Base-by-base conservation (phyloP, 2,888 invertebrate genomes). In the Cosmia trapezina region DNA sequence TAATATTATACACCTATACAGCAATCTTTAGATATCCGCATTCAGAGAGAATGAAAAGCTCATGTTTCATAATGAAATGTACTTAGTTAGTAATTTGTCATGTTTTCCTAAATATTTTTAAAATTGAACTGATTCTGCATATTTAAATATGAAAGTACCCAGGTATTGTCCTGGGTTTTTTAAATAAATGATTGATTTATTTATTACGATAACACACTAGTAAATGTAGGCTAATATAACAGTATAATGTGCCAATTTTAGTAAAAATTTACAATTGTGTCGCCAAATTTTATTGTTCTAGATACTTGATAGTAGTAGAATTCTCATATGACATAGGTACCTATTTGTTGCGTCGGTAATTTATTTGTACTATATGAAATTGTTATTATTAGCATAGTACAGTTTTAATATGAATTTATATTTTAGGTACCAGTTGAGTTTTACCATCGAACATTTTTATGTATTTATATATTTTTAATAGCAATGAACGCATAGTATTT, bases 191-290 rank as follows among this genome's bases (percentile, higher is more conserved):
- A 85, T 82, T 80, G 81, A 73, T 83, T 84, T 85, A 82, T 84
- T 84, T 84, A 83, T 89, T 85, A 78, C 72, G 64, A 79, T 73
- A 81, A 83, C 86, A 76, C 82, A 78, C 64, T 84, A 83, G 89
- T 80, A 86, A 88, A 89, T 87, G 83, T 91, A 93, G 92, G 89
- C 87, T 90, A 88, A 87, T 87, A 83, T 81, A 70, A 83, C 86
- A 85, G 80, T 83, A 86, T 17, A 86, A 88, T 91, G 94, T 95
- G 94, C 95, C 95, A 95, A 95, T 89, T 83, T 87, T 94, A 94
- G 93, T 89, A 82, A 92, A 92, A 93, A 90, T 87, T 86, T 88
- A 86, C 77, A 83, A 84, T 81, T 78, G 74, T 81, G 80, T 87
- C 86, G 92, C 90, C 90, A 93, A 91, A 91, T 86, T 83, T 78